Conservation (phyloP, 2,113 vertebrate genomes). For the Raja brachyura region DNA sequence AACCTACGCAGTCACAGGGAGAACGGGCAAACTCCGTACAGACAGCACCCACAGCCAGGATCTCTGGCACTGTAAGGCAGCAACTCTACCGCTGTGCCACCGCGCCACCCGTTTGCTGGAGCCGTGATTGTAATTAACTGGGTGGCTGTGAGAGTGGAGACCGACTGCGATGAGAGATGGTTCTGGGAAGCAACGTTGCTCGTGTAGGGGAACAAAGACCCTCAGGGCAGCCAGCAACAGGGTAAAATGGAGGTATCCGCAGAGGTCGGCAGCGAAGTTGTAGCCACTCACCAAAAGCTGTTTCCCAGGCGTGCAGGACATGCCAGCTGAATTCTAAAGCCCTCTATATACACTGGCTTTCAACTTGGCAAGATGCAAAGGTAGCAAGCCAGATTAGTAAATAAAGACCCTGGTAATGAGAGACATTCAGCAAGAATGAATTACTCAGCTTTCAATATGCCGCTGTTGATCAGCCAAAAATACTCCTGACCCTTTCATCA, state of each 20-base stretch:
- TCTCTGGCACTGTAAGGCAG: too few relatives aligned
- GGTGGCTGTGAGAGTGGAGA: neutral
- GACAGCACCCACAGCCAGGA: too few relatives aligned
- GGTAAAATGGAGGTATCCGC: neutral
- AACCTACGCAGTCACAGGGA: too few relatives aligned
- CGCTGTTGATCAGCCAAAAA: slow-evolving; percentile 19
- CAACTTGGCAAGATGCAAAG: neutral
- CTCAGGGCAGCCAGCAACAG: neutral
- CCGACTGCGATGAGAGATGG: too few relatives aligned
- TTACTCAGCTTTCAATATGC: slow-evolving; percentile 20
- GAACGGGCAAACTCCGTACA: too few relatives aligned
- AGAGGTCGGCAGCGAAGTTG: neutral
- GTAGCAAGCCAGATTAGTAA: neutral
- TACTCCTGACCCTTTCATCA: slow-evolving; percentile 14
- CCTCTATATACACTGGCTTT: neutral
- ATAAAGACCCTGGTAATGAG: neutral
- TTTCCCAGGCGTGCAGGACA: neutral
- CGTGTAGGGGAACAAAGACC: neutral
- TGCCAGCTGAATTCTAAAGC: neutral
- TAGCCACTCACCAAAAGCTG: neutral
- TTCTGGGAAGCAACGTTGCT: neutral
- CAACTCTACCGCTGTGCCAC: too few relatives aligned
- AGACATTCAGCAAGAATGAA: neutral
- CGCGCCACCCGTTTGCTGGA: too few relatives aligned
- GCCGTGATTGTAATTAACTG: neutral